Percentiles rank a stretch among this genome's conserved stretches.
These are phyloP conservation scores for Tethea ocularis DNA, from an alignment of 2,888 invertebrate genomes.

Conservation along the genomic window DNA sequence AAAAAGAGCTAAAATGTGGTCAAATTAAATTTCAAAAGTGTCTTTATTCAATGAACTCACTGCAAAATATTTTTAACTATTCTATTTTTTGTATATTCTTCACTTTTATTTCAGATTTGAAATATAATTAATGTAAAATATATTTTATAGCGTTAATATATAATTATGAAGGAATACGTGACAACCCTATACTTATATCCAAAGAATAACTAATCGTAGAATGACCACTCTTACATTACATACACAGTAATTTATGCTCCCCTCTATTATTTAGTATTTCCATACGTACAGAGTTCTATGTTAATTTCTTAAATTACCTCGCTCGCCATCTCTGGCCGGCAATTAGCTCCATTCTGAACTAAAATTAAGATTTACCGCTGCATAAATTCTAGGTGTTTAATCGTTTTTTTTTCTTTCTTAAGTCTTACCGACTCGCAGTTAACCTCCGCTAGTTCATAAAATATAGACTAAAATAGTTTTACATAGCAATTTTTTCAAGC, in stretches of 20 bases:
- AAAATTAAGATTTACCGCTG: conserved; percentile 32
- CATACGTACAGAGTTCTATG: conserved; percentile 15
- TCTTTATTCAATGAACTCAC: no score
- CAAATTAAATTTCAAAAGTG: no score
- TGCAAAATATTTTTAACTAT: no score
- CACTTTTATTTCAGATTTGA: not conserved
- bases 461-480: not conserved
- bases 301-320: conserved; percentile 32
- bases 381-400: conserved; percentile 23
- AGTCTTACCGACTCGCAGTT: not conserved
- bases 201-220: not conserved
- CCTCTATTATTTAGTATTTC: conserved; percentile 7
- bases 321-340: conserved; percentile 19
- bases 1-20: no score
- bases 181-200: not conserved
- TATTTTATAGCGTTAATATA: not conserved
- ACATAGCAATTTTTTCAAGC: not conserved
- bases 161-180: no score
- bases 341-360: conserved; percentile 31
- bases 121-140: not conserved
- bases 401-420: not conserved
- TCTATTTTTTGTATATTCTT: no score
- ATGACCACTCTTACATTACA: not conserved
- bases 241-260: not conserved
- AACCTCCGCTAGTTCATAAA: conserved; percentile 1